A percentile compares a stretch with the other conserved stretches of the same genome.
Evolutionary conservation across 1,140 invertebrate genomes (phyloP).

Genomic region (Pseudomyrmex gracilis): DNA sequence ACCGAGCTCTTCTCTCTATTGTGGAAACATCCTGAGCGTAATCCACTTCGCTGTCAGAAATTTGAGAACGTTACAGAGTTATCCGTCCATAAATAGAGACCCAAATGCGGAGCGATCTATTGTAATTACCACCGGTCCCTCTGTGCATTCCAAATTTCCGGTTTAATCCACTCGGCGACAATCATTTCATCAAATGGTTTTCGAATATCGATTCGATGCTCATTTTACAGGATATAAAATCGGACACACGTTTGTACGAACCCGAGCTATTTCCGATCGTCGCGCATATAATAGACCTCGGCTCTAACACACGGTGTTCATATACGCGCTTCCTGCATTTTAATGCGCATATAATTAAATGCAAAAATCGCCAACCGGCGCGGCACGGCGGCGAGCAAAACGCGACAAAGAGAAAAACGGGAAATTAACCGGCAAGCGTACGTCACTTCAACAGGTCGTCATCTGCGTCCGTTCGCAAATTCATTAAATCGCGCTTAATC

Average conservation of each 20-base stretch:
- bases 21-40: slow-evolving; percentile 39
- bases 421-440: neutral
- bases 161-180: slow-evolving; percentile 40
- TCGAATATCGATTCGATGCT: slow-evolving; percentile 46
- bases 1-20: slow-evolving; percentile 46
- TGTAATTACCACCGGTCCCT: slow-evolving; percentile 42
- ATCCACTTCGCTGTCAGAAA: slow-evolving; percentile 48
- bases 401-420: neutral
- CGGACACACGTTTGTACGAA: slow-evolving; percentile 11
- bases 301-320: slow-evolving; percentile 21
- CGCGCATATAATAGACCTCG: slow-evolving; percentile 17
- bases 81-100: slow-evolving; percentile 49
- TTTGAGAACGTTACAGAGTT: slow-evolving; percentile 58
- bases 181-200: slow-evolving; percentile 56
- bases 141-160: slow-evolving; percentile 29
- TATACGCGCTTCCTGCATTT: slow-evolving; percentile 29
- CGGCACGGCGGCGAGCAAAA: neutral
- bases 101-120: slow-evolving; percentile 52
- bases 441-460: slow-evolving; percentile 53
- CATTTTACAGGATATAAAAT: slow-evolving; percentile 58
- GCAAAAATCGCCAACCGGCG: slow-evolving; percentile 4
- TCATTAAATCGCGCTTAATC: slow-evolving; percentile 53
- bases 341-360: slow-evolving; percentile 46
- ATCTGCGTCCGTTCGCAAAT: slow-evolving; percentile 6
- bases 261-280: slow-evolving; percentile 10